These are phyloP conservation scores for Agriopis aurantiaria DNA, from an alignment of 2,888 invertebrate species.

Conservation along the genomic window DNA sequence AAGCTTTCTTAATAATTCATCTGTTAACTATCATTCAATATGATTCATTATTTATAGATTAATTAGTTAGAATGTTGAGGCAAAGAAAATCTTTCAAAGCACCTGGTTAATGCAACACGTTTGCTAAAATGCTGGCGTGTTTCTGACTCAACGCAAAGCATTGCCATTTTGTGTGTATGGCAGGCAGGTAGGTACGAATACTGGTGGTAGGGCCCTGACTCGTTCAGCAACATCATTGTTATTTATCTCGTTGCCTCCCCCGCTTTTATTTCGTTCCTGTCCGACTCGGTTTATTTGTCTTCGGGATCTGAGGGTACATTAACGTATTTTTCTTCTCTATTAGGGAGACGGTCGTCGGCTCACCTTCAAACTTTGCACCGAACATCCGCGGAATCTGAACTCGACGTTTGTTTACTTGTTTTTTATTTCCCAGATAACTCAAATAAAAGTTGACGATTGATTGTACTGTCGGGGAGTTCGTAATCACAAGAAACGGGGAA, in stretches of 20 bases:
- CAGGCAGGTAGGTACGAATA: background rate
- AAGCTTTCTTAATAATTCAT: background rate
- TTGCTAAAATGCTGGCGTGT: no score
- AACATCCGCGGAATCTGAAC: conserved; percentile 71
- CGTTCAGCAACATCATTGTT: conserved; percentile 79
- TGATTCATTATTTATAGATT: background rate
- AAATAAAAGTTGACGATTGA: conserved; percentile 86
- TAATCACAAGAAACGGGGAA: conserved; percentile 68
- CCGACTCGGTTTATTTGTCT: conserved; percentile 84
- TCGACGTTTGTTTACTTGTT: conserved; percentile 76
- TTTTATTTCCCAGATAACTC: conserved; percentile 80
- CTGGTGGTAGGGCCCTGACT: conserved; percentile 36
- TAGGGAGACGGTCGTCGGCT: conserved; percentile 80
- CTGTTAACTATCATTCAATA: no score
- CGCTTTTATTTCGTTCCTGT: conserved; percentile 83
- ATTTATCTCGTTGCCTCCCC: conserved; percentile 80
- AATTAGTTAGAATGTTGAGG: background rate
- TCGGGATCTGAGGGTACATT: conserved; percentile 84
- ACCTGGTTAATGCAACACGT: no score
- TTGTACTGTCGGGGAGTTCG: conserved; percentile 75
- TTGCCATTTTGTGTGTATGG: background rate
- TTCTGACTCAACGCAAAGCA: no score
- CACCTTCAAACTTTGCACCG: conserved; percentile 81
- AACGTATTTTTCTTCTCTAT: conserved; percentile 87
- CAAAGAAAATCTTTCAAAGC: background rate